Percentiles rank a stretch among this genome's conserved stretches.
These are phyloP conservation scores for Sarcophaga rosellei DNA, from an alignment of 2,888 invertebrate species.

Conservation along the genomic window DNA sequence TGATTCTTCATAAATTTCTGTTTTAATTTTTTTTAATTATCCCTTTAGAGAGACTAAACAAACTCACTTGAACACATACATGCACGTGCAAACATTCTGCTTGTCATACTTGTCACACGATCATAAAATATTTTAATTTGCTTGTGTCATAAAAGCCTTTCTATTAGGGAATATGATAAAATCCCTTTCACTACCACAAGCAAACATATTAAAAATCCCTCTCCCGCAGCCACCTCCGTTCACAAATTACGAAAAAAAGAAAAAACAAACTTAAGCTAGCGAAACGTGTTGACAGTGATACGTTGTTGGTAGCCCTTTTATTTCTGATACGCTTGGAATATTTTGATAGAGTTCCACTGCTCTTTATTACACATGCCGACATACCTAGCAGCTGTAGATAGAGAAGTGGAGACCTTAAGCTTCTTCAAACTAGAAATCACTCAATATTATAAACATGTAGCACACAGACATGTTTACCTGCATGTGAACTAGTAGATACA, in stretches of 20 bases:
- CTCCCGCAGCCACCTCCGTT: too few relatives aligned
- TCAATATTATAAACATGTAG: not conserved
- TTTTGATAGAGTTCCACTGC: not conserved
- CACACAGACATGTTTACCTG: not conserved
- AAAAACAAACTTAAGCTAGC: not conserved
- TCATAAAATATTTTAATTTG: conserved; percentile 23
- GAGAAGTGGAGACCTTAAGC: not conserved
- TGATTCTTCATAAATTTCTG: too few relatives aligned
- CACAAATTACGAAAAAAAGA: too few relatives aligned
- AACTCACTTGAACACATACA: not conserved
- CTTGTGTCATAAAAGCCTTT: not conserved
- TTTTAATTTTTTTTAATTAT: too few relatives aligned
- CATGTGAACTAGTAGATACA: not conserved
- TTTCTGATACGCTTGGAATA: not conserved
- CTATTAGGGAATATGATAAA: not conserved
- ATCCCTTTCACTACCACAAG: not conserved
- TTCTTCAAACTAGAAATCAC: not conserved
- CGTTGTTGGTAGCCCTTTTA: not conserved
- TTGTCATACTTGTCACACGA: not conserved
- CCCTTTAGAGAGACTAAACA: not conserved
- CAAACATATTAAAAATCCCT: not conserved
- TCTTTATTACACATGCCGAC: too few relatives aligned
- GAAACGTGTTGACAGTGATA: not conserved
- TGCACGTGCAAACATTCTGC: not conserved
- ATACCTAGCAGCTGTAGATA: not conserved